These are phyloP conservation scores for Perithous albicinctus DNA, from an alignment of 2,888 invertebrate genomes.

Conservation along the genomic window DNA sequence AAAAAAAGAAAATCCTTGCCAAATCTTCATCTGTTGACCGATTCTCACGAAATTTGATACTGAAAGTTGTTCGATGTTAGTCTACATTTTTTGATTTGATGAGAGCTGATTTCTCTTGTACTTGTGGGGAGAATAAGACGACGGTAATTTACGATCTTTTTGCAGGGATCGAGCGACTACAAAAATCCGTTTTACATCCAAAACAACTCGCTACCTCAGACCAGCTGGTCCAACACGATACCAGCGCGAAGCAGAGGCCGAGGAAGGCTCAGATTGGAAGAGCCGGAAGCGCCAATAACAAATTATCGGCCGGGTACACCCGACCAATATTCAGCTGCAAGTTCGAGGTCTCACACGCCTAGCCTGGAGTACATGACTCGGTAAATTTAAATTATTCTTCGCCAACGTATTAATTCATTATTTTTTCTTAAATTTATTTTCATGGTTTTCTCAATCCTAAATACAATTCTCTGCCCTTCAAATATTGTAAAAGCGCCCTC, in stretches of 20 bases:
- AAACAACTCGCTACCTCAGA: constrained; percentile 80
- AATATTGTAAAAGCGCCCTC: too few relatives aligned
- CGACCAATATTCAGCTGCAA: constrained; percentile 84
- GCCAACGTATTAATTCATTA: not conserved
- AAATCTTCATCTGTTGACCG: too few relatives aligned
- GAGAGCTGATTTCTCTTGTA: not conserved
- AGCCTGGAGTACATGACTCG: constrained; percentile 81
- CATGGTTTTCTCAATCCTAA: not conserved
- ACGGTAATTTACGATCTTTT: constrained; percentile 5
- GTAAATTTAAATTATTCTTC: constrained; percentile 65
- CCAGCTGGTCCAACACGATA: constrained; percentile 88
- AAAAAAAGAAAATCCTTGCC: too few relatives aligned
- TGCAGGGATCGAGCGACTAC: constrained; percentile 76
- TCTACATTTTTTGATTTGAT: too few relatives aligned
- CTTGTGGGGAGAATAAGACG: not conserved
- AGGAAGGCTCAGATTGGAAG: constrained; percentile 87
- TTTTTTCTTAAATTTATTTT: not conserved
- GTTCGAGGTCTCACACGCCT: constrained; percentile 83
- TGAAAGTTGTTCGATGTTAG: too few relatives aligned
- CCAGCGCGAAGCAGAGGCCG: constrained; percentile 87
- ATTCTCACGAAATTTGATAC: too few relatives aligned
- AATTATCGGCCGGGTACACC: constrained; percentile 84
- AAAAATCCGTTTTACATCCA: constrained; percentile 76
- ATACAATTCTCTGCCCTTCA: too few relatives aligned
- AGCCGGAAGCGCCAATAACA: constrained; percentile 81